Base-by-base conservation (phyloP, 2,113 vertebrate species). In the Cranoglanis bouderius region DNA sequence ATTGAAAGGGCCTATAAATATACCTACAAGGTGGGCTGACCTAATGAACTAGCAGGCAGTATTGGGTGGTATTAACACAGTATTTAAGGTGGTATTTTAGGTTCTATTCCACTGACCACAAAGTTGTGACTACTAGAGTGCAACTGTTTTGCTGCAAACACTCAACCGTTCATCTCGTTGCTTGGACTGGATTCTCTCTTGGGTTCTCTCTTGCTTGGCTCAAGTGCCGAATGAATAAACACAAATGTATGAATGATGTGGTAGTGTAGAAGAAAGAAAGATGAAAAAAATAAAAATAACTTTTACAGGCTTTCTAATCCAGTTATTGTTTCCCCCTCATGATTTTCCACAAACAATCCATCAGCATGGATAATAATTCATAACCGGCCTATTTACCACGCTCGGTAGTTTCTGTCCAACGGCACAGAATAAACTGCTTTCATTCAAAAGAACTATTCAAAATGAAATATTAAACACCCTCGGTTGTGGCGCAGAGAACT, bases 341-440 rank as follows among this genome's bases (percentile, higher is more conserved):
- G 83, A 81, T 38, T 87, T 81, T 77, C 43, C 32, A 65, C 77
- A 81, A 82, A 70, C 77, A 87, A 82, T 55, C 46, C 32, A 72
- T 61, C 3, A 61, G 74, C 74, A 29, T 51, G 77, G 63, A 88
- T 88, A 80, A 87, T 82, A 82, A 87, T 87, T 55, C 24, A 88
- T 72, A 55, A 82, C 61, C 29, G 46, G 12, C 78, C 63, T 65
- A 40, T 82, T 82, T 82, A 38, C 32, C n/a, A 43, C 32, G 35
- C 49, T 43, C 49, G 19, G 49, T 13, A 43, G 63, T 40, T 83
- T 40, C 63, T 8, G 67, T 70, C 63, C 35, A 46, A 38, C 9
- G 35, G 63, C 78, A 72, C 80, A 72, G n/a, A 83, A 72, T 85
- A 53, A 67, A 83, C 29, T 38, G 51, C 87, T 72, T 88, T 59